phyloP scores from a whole-genome alignment of 2,888 invertebrate species.

The Deilephila porcellus region DNA sequence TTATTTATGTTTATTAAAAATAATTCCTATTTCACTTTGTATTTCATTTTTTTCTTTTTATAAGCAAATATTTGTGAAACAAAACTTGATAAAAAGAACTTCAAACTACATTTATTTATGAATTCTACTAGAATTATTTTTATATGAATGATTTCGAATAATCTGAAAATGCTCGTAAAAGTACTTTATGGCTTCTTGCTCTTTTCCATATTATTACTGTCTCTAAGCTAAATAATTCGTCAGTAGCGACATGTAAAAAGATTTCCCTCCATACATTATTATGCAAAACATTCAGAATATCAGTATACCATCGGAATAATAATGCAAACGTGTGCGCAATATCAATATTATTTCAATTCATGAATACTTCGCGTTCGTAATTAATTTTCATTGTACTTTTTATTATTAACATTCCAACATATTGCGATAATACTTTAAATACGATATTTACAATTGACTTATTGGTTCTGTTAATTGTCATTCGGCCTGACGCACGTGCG shows the following conservation, averaged over 20 bases:
- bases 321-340: slow-evolving; percentile 10
- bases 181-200: not conserved
- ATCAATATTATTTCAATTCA: slow-evolving; percentile 14
- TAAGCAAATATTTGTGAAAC: too few relatives aligned
- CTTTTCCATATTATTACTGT: not conserved
- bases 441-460: too few relatives aligned
- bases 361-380: slow-evolving; percentile 6
- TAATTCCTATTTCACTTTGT: not conserved
- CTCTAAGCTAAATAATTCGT: not conserved
- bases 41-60: too few relatives aligned
- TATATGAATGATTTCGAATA: too few relatives aligned
- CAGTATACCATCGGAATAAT: slow-evolving; percentile 4
- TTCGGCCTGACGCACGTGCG: too few relatives aligned
- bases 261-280: not conserved
- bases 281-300: slow-evolving; percentile 11
- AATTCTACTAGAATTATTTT: too few relatives aligned
- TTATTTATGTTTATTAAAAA: not conserved
- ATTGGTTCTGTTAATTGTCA: too few relatives aligned
- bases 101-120: too few relatives aligned
- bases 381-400: slow-evolving; percentile 13
- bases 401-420: not conserved
- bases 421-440: not conserved
- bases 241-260: not conserved
- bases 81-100: too few relatives aligned
- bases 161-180: not conserved